Evolutionary conservation across 2,888 invertebrate genomes (phyloP), one percentile per base, ranked within the genome.

Genomic region (Torymus tubicola): DNA sequence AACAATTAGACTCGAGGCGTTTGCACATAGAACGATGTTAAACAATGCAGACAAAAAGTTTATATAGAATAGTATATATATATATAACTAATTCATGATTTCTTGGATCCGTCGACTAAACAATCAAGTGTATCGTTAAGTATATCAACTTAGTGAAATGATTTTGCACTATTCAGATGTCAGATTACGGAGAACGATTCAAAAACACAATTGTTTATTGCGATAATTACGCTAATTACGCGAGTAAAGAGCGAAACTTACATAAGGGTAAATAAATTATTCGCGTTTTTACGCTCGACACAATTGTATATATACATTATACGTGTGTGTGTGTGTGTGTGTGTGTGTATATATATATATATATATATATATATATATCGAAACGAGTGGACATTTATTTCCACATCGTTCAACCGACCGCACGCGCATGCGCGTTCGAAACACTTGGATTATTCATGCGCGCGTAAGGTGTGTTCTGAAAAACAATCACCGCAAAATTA

Each of bases 381-480:
- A 57, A 63, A 21, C 53, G 16, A 57, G 63, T 53, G 76, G 16
- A 67, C 69, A 70, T 21, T 55, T 63, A 42, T 24, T 70, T 63
- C 57, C 53, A 77, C 69, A 63, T 77, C 76, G 67, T 70, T 53
- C 50, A 2, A 16, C 42, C 14, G n/a, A n/a, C 31, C 31, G 42
- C 31, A 8, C 31, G 8, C 10, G 42, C 42, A 8, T 8, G 42
- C 42, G 42, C 8, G 16, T 21, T 42, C n/a, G 61, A 67, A 63
- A 18, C 21, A 18, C 21, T 16, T 64, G 55, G 63, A 69, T 80
- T 80, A 80, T 80, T 80, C 74, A 80, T 80, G 79, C 58, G 58
- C 31, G 31, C 42, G 42, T 8, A 58, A 69, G 70, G 52, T 70
- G 78, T 73, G 78, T 57, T 57, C 60, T 61, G 78, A 78, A 78